Evolutionary conservation across 53 echinoderm and acorn worm species (phyloP).

Genomic region (Holothuria leucospilota): DNA sequence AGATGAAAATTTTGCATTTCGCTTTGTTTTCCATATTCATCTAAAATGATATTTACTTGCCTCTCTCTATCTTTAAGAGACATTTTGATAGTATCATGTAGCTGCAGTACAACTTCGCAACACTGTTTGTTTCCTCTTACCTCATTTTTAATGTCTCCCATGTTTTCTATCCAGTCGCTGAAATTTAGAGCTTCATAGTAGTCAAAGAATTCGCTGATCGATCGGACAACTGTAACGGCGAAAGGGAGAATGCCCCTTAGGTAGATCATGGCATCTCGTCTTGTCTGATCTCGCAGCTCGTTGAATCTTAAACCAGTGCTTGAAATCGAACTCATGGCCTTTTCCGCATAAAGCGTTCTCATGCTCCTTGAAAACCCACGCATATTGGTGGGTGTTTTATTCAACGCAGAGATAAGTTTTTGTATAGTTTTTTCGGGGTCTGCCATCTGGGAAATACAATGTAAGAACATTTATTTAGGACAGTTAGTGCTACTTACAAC

Average conservation of each 20-base stretch:
- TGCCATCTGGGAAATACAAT: no score
- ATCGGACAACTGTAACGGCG: not conserved
- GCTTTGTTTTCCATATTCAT: no score
- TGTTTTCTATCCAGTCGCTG: not conserved
- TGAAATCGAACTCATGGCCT: not conserved
- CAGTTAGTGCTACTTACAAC: no score
- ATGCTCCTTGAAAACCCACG: not conserved
- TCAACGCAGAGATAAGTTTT: no score
- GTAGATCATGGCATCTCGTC: conserved; percentile 4
- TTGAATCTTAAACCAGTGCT: not conserved
- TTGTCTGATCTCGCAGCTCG: not conserved
- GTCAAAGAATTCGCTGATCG: conserved; percentile 2
- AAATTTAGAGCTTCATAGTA: not conserved
- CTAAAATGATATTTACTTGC: not conserved
- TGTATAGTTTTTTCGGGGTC: no score
- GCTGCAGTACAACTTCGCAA: not conserved
- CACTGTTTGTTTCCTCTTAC: not conserved
- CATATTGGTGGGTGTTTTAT: not conserved
- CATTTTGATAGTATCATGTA: not conserved
- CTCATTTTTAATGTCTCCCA: not conserved
- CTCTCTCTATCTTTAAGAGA: not conserved
- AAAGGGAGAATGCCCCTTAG: not conserved
- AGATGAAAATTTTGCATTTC: no score
- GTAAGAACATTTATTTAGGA: no score
- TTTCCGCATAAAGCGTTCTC: conserved; percentile 14